Evolutionary conservation across 2,888 invertebrate species (phyloP), one percentile per base, ranked within the genome.

Genomic region (Mesorhabditis spiculigera): DNA sequence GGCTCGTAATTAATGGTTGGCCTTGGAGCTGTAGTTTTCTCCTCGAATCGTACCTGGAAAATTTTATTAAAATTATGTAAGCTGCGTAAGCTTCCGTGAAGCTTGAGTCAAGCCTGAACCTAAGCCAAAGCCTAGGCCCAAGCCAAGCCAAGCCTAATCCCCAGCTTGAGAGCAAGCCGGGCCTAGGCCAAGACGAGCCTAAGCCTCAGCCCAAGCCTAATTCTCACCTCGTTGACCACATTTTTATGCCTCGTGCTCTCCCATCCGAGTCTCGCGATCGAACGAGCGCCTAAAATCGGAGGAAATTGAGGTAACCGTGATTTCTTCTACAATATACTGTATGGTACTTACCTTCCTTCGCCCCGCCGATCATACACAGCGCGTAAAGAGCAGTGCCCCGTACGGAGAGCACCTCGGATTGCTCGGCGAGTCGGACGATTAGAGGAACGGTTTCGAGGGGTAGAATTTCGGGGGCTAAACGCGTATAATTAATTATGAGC

Each of bases 351-450:
- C 74, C 79, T 62, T 72, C 75, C 6, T 72, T 68, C 10, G 75
- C 75, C 16, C 74, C 71, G 4, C 75, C 78, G 4, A 83, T 73
- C 13, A 83, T 75, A 63, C 78, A 78, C 16, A 83, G 72, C 4
- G 85, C 82, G 74, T 79, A 82, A 76, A 85, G 81, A 42, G 85
- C 85, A 44, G 76, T 71, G 64, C 86, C 85, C 5, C 83, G 73
- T 10, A 86, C 75, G 28, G 77, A 76, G 43, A 86, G 72, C 65
- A 80, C 76, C 43, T 71, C 69, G 43, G 80, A 77, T 63, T 76
- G 76, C 68, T 82, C 82, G 4, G 82, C 82, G 10, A 79, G 73
- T 62, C 78, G 72, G 8, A 78, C 50, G n/a, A 78, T 71, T 44
- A 65, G 68, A 10, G 73, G 72, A 5, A 72, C 70, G 5, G 72